Conservation (phyloP, 1,140 invertebrate species). For the Neocloeon triangulifer region DNA sequence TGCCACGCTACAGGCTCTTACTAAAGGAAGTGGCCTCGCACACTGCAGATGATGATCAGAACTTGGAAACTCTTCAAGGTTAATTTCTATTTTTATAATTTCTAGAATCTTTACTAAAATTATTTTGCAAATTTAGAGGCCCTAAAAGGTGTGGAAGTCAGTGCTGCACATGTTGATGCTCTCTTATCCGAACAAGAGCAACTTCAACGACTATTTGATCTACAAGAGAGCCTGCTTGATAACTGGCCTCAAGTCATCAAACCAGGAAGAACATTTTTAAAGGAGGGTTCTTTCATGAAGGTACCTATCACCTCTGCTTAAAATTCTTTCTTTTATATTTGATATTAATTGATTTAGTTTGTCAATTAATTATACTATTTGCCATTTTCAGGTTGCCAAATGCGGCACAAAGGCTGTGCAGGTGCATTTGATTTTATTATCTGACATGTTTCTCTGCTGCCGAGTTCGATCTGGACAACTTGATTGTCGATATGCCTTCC, state of each 20-base stretch:
- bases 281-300: constrained; percentile 42
- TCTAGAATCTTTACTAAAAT: constrained; percentile 39
- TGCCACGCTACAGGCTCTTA: constrained; percentile 49
- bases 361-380: too few species aligned
- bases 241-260: constrained; percentile 35
- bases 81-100: constrained; percentile 7
- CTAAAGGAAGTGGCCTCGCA: constrained; percentile 40
- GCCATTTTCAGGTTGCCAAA: too few species aligned
- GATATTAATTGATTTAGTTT: too few species aligned
- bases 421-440: too few species aligned
- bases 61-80: constrained; percentile 27
- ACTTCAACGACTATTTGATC: constrained; percentile 35
- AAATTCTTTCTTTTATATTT: too few species aligned
- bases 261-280: constrained; percentile 41
- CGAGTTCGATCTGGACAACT: too few species aligned
- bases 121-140: too few species aligned
- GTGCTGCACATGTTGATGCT: constrained; percentile 43
- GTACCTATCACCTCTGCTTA: constrained; percentile 15
- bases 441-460: too few species aligned
- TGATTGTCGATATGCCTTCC: too few species aligned
- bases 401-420: too few species aligned
- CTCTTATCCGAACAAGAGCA: constrained; percentile 48
- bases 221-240: constrained; percentile 35
- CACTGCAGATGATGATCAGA: constrained; percentile 30
- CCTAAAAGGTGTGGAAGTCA: constrained; percentile 39